Evolutionary conservation across 2,113 vertebrate species (phyloP).

Genomic region (Isurus oxyrinchus): DNA sequence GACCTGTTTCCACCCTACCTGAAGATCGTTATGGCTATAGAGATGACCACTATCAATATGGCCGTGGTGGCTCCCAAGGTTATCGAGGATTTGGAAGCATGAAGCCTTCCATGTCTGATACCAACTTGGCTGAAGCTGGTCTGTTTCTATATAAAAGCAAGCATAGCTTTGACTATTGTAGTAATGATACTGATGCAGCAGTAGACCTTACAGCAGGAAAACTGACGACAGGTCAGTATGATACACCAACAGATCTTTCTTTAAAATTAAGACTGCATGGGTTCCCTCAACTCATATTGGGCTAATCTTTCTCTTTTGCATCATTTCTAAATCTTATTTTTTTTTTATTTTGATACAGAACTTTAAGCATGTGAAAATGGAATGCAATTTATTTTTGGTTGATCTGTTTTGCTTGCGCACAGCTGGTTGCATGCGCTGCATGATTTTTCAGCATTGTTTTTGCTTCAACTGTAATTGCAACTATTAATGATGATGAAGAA

Average conservation of each 20-base stretch:
- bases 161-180: conserved; percentile 75
- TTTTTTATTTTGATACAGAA: conserved; percentile 46
- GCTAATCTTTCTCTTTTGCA: conserved; percentile 54
- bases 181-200: conserved; percentile 70
- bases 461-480: conserved; percentile 63
- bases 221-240: conserved; percentile 85
- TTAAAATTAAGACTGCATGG: conserved; percentile 69
- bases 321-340: conserved; percentile 39
- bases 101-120: conserved; percentile 81
- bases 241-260: conserved; percentile 66
- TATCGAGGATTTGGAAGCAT: conserved; percentile 74
- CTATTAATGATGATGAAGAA: conserved; percentile 55
- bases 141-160: conserved; percentile 79
- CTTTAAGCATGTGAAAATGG: conserved; percentile 4
- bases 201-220: conserved; percentile 91
- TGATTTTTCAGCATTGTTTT: conserved; percentile 78
- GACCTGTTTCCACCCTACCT: conserved; percentile 72
- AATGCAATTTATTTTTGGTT: conserved; percentile 51
- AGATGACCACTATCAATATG: conserved; percentile 81
- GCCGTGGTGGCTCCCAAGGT: conserved; percentile 62
- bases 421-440: conserved; percentile 89
- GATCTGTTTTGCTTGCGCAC: conserved; percentile 62
- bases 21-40: conserved; percentile 78
- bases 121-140: conserved; percentile 75
- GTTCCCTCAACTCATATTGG: conserved; percentile 67